Evolutionary conservation across 1,140 invertebrate genomes (phyloP), one percentile per base, ranked within the genome.

Genomic region (Ceratitis capitata): DNA sequence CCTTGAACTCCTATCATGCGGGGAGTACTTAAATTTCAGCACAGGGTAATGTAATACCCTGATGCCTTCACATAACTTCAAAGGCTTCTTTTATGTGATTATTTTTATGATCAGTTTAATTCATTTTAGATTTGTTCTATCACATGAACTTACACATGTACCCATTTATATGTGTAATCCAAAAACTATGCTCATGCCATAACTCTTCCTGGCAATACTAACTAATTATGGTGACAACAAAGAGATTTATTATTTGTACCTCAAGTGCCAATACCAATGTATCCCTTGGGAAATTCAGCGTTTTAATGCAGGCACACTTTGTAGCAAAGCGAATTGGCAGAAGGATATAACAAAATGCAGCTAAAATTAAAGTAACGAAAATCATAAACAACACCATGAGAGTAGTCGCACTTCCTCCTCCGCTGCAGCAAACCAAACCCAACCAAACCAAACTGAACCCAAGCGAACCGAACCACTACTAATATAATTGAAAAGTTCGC

Each of bases 281-380:
- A 0, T 69, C 61, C 61, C 61, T 69, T 39, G 61, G 29, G 32
- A 69, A 35, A 69, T 35, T 32, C 14, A 7, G 29, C 35, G 61
- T 35, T 29, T 56, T 69, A 69, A 35, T 69, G 32, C n/a, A n/a
- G 3, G 29, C 29, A 29, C 32, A 35, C 39, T 16, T 32, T 3
- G 4, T 19, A 5, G 16, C 7, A 69, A n/a, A 35, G 61, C 16
- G 32, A 39, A 32, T n/a, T 19, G 10, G n/a, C 1, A 19, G 2
- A 14, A 39, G 32, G 61, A 69, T 29, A 69, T 19, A 69, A 69
- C n/a, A n/a, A 35, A 69, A 35, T 39, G 61, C 61, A 69, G 32
- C 61, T 69, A 69, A 39, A 69, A 35, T 69, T 69, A 69, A 69
- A 39, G 61, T 35, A 69, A 69, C 61, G 35, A 69, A 69, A 69